Percentiles rank a stretch among this genome's conserved stretches.
Conservation (phyloP, 2,888 invertebrate species). For the Amblyjoppa proteus region DNA sequence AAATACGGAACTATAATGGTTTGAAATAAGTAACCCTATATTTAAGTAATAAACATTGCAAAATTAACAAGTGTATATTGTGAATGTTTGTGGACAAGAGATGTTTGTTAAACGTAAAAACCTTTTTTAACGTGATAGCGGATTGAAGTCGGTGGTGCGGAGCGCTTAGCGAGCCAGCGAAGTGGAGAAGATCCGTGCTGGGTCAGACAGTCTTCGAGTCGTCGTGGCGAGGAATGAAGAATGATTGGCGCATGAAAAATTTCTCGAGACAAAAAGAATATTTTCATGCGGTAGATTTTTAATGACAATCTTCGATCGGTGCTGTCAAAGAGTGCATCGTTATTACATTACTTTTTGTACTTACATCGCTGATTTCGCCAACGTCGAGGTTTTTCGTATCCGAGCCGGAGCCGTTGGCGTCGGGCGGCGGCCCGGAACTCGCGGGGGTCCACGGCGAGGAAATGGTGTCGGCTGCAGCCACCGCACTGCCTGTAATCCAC, state of each 20-base stretch:
- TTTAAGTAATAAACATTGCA: no score
- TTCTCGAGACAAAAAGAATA: not conserved
- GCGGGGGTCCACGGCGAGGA: constrained; percentile 98
- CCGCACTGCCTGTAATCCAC: constrained; percentile 87
- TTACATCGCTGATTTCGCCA: constrained; percentile 95
- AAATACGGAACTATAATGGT: no score
- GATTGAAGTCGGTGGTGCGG: not conserved
- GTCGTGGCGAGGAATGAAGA: not conserved
- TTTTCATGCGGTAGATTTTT: not conserved
- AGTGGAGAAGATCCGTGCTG: constrained; percentile 19
- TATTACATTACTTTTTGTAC: constrained; percentile 77
- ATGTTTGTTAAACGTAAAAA: not conserved
- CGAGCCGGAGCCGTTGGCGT: constrained; percentile 96
- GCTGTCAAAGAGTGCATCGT: not conserved
- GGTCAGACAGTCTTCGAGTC: constrained; percentile 33
- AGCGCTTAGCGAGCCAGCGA: not conserved
- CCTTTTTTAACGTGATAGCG: not conserved
- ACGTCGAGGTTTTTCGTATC: constrained; percentile 96
- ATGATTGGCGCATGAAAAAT: not conserved
- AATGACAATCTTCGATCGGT: not conserved
- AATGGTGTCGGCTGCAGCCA: constrained; percentile 96
- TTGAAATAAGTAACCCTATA: no score
- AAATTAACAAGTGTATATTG: not conserved
- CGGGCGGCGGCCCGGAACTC: constrained; percentile 93
- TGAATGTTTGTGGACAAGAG: not conserved